Evolutionary conservation across 2,888 invertebrate species (phyloP).

Genomic region (Cataglyphis rosenhaueri): DNA sequence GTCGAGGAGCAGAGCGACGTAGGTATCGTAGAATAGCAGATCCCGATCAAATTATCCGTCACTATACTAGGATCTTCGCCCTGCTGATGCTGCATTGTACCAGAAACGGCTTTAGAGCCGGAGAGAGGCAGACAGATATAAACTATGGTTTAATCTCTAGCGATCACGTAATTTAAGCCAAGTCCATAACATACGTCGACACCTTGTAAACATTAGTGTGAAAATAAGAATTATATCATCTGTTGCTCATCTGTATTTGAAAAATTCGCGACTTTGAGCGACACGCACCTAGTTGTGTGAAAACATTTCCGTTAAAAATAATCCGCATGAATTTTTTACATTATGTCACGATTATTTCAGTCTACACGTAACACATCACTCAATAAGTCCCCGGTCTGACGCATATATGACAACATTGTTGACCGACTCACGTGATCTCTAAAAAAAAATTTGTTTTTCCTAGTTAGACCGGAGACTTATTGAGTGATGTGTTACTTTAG

Average conservation of each 20-base stretch:
- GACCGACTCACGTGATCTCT: no score
- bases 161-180: constrained; percentile 16
- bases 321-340: neutral
- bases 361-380: no score
- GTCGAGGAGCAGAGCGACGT: constrained; percentile 34
- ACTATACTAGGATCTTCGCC: constrained; percentile 35
- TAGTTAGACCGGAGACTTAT: no score
- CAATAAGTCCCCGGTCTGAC: no score
- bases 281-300: neutral
- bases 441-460: no score
- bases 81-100: constrained; percentile 35
- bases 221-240: neutral
- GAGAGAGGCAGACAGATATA: neutral
- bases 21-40: constrained; percentile 34
- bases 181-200: constrained; percentile 8
- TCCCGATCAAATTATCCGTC: constrained; percentile 45
- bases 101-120: constrained; percentile 42
- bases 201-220: neutral
- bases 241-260: neutral
- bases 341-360: neutral
- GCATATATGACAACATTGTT: no score
- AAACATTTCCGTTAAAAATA: neutral
- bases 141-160: constrained; percentile 46
- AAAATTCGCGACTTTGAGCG: neutral
- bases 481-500: no score